Evolutionary conservation across 1,140 invertebrate genomes (phyloP).

Genomic region (Luehdorfia chinensis): DNA sequence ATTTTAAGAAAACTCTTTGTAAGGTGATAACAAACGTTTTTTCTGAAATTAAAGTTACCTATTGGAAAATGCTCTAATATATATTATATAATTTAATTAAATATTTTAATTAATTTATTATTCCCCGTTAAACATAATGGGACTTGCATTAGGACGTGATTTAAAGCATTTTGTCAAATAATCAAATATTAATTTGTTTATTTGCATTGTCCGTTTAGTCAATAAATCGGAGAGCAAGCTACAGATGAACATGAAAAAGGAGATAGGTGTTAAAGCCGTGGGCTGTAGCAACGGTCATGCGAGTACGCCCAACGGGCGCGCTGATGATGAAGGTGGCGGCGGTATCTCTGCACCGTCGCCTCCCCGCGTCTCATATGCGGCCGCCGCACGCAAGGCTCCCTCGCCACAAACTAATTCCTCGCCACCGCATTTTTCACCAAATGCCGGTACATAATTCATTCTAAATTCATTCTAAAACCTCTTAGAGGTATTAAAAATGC

Average conservation of each 20-base stretch:
- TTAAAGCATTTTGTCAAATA: constrained; percentile 5
- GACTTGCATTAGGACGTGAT: not conserved
- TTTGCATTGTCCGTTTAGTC: constrained; percentile 41
- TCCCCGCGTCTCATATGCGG: constrained; percentile 60
- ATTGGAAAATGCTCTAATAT: no score
- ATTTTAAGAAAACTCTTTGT: no score
- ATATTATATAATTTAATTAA: no score
- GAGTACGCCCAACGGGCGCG: constrained; percentile 59
- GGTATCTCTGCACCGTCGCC: constrained; percentile 19
- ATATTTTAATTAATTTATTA: no score
- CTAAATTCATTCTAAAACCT: constrained; percentile 2
- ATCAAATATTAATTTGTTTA: constrained; percentile 18
- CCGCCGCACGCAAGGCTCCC: constrained; percentile 59
- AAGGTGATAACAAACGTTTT: no score
- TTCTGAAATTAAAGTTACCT: no score
- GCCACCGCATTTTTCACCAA: constrained; percentile 45
- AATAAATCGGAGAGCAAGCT: constrained; percentile 53
- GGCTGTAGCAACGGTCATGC: constrained; percentile 60
- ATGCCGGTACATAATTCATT: constrained; percentile 42
- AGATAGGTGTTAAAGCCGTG: constrained; percentile 41
- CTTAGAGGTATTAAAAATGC: not conserved
- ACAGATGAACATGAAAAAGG: constrained; percentile 61
- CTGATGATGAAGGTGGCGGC: constrained; percentile 65
- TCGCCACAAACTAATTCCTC: constrained; percentile 49
- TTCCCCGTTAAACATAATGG: no score